Evolutionary conservation across 2,888 invertebrate species (phyloP).

Genomic region (Lasius platythorax): DNA sequence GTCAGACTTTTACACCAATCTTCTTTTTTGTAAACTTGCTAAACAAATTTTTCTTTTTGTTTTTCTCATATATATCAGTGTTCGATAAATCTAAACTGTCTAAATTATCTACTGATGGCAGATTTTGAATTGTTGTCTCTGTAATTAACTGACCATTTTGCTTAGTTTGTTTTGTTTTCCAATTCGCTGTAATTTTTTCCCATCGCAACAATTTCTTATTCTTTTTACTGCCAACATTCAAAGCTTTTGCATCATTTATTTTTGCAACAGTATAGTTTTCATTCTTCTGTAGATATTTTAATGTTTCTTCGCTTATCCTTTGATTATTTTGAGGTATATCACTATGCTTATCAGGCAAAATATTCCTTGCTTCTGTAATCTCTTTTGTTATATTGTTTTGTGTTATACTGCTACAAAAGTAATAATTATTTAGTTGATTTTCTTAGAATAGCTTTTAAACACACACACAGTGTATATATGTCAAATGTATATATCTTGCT

Average conservation of each 20-base stretch:
- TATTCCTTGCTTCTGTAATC: conserved; percentile 1
- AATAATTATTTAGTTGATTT: neutral
- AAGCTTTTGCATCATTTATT: neutral
- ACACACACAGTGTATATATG: neutral
- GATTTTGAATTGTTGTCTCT: conserved; percentile 1
- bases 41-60: conserved; percentile 35
- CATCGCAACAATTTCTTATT: conserved; percentile 12
- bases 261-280: neutral
- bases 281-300: neutral
- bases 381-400: conserved; percentile 1
- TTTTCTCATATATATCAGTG: neutral
- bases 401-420: conserved; percentile 11
- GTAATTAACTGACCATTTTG: conserved; percentile 6
- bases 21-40: conserved; percentile 31
- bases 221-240: neutral
- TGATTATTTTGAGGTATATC: neutral
- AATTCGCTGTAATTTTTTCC: conserved; percentile 7
- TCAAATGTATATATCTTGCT: neutral
- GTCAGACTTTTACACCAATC: neutral
- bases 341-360: neutral
- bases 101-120: conserved; percentile 25
- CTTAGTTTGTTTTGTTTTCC: conserved; percentile 17
- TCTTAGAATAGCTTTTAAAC: neutral
- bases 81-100: conserved; percentile 22
- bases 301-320: conserved; percentile 1